Evolutionary conservation across 2,888 invertebrate species (phyloP).

Genomic region (Orgyia antiqua): DNA sequence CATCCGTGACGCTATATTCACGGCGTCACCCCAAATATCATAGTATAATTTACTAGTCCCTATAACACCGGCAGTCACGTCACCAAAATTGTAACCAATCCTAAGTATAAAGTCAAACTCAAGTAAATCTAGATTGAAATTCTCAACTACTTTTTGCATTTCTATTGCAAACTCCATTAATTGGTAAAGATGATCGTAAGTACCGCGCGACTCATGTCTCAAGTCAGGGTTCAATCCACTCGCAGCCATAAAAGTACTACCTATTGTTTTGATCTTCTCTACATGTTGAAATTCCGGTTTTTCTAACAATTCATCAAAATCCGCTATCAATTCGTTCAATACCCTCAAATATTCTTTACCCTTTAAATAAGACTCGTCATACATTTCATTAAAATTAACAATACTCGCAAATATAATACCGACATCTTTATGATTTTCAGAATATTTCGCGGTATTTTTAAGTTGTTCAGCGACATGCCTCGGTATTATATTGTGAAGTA

Average conservation of each 20-base stretch:
- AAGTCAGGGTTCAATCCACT: slow-evolving; percentile 93
- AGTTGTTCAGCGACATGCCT: slow-evolving; percentile 95
- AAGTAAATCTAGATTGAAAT: slow-evolving; percentile 93
- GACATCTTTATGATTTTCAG: slow-evolving; percentile 94
- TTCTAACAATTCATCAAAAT: slow-evolving; percentile 95
- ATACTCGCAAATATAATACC: slow-evolving; percentile 98
- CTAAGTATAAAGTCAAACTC: slow-evolving; percentile 92
- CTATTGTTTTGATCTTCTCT: slow-evolving; percentile 98
- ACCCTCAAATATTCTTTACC: slow-evolving; percentile 97
- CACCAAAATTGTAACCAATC: slow-evolving; percentile 95
- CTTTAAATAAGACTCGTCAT: slow-evolving; percentile 96
- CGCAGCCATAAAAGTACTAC: slow-evolving; percentile 98
- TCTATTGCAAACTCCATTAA: slow-evolving; percentile 96
- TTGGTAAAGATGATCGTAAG: slow-evolving; percentile 88
- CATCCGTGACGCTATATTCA: slow-evolving; percentile 98
- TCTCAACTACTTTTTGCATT: slow-evolving; percentile 91
- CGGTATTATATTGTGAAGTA: slow-evolving; percentile 97
- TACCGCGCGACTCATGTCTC: slow-evolving; percentile 82
- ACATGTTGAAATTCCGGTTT: slow-evolving; percentile 89
- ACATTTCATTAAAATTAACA: slow-evolving; percentile 98
- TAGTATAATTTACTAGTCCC: slow-evolving; percentile 97
- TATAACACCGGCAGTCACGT: slow-evolving; percentile 97
- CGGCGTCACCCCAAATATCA: slow-evolving; percentile 99
- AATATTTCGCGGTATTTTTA: slow-evolving; percentile 95
- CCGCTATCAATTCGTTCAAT: slow-evolving; percentile 96